Conservation (phyloP, 2,888 invertebrate genomes). For the Ectemnius continuus region DNA sequence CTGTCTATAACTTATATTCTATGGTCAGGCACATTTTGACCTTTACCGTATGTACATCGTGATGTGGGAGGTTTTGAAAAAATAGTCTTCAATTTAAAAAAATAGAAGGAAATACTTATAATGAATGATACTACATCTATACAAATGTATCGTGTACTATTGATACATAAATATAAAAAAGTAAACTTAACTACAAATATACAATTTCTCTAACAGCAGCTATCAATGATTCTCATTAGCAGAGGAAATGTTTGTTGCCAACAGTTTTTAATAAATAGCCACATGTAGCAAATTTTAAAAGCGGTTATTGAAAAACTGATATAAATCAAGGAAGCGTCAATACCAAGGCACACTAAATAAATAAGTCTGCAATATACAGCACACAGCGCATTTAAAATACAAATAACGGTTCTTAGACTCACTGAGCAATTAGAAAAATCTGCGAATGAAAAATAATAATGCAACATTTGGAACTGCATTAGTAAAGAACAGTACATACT, state of each 20-base stretch:
- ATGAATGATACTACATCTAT: constrained; percentile 33
- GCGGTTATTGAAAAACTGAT: constrained; percentile 21
- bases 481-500: constrained; percentile 45
- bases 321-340: constrained; percentile 30
- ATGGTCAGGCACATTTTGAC: constrained; percentile 59
- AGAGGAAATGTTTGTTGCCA: constrained; percentile 29
- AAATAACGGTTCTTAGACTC: constrained; percentile 48
- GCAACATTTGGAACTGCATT: constrained; percentile 47
- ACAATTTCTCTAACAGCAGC: constrained; percentile 60
- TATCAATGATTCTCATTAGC: constrained; percentile 34
- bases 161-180: constrained; percentile 52
- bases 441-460: constrained; percentile 38
- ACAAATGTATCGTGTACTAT: constrained; percentile 40
- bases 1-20: constrained; percentile 56
- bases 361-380: constrained; percentile 36
- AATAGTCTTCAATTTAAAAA: constrained; percentile 29
- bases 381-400: constrained; percentile 43
- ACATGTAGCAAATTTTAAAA: constrained; percentile 15
- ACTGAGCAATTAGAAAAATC: constrained; percentile 36
- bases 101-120: constrained; percentile 25
- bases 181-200: constrained; percentile 65
- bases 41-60: constrained; percentile 30
- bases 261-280: constrained; percentile 25
- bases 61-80: constrained; percentile 43
- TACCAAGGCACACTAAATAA: constrained; percentile 45